Conservation (phyloP, 2,888 invertebrate genomes). For the Hypomecis punctinalis region DNA sequence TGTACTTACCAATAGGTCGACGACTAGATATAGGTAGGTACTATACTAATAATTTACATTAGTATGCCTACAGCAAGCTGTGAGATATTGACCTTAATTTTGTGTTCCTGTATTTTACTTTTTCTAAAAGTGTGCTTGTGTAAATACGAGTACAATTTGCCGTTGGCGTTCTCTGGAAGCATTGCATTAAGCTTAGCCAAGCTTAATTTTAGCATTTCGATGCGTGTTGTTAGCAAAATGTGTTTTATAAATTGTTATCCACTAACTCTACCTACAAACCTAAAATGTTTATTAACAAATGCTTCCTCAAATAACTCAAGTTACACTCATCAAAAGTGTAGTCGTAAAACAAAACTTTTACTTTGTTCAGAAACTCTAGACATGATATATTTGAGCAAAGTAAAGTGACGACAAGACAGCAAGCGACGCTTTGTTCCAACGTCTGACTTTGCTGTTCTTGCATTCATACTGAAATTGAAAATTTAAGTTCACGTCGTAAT, state of each 20-base stretch:
- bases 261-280: slow-evolving; percentile 36
- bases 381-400: slow-evolving; percentile 21
- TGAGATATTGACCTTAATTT: slow-evolving; percentile 12
- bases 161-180: slow-evolving; percentile 25
- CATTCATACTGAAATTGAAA: slow-evolving; percentile 26
- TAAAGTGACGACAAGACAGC: slow-evolving; percentile 31
- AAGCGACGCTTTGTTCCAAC: slow-evolving; percentile 28
- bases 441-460: slow-evolving; percentile 29
- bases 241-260: slow-evolving; percentile 37
- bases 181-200: slow-evolving; percentile 62
- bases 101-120: slow-evolving; percentile 6
- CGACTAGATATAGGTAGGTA: slow-evolving; percentile 28
- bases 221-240: slow-evolving; percentile 58
- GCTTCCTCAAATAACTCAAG: slow-evolving; percentile 34
- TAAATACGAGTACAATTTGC: slow-evolving; percentile 18
- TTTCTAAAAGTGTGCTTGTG: slow-evolving; percentile 20
- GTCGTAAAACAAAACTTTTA: slow-evolving; percentile 24
- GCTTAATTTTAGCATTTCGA: slow-evolving; percentile 56
- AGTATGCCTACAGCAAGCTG: slow-evolving; percentile 32
- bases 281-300: slow-evolving; percentile 30
- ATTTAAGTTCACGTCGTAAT: slow-evolving; percentile 22
- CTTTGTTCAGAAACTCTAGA: slow-evolving; percentile 21
- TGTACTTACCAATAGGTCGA: slow-evolving; percentile 24
- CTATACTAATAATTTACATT: slow-evolving; percentile 28
- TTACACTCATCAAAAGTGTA: slow-evolving; percentile 14